Evolutionary conservation across 2,888 invertebrate genomes (phyloP).

Genomic region (Phalera bucephala): DNA sequence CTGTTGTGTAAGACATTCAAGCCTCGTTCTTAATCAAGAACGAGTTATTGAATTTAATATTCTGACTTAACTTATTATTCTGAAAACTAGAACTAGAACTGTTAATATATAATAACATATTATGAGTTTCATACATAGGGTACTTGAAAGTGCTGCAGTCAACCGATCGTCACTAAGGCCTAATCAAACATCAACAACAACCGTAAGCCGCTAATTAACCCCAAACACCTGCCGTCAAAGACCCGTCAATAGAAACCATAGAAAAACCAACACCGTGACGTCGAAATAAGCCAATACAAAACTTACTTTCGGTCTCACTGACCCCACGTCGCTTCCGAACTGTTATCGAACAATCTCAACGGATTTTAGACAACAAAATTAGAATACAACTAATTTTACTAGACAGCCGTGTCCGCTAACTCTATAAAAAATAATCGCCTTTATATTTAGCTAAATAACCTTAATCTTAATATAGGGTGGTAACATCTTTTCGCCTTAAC

Average conservation of each 20-base stretch:
- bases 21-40: no score
- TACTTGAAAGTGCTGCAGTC: no score
- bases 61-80: no score
- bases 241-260: slow-evolving; percentile 28
- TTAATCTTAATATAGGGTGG: slow-evolving; percentile 71
- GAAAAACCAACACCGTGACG: slow-evolving; percentile 33
- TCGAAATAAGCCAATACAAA: slow-evolving; percentile 30
- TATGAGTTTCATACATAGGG: no score
- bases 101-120: no score
- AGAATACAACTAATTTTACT: slow-evolving; percentile 58
- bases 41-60: no score
- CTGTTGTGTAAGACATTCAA: no score
- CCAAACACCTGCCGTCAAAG: slow-evolving; percentile 13
- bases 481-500: slow-evolving; percentile 63
- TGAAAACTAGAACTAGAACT: no score
- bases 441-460: slow-evolving; percentile 73
- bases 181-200: no score
- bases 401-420: slow-evolving; percentile 79
- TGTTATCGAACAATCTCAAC: slow-evolving; percentile 34
- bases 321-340: slow-evolving; percentile 19
- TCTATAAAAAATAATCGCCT: slow-evolving; percentile 63
- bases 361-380: slow-evolving; percentile 37
- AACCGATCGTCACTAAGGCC: no score
- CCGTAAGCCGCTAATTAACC: slow-evolving; percentile 15
- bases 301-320: slow-evolving; percentile 17